Evolutionary conservation across 2,888 invertebrate species (phyloP), one percentile per base, ranked within the genome.

Genomic region (Yponomeuta sedellus): DNA sequence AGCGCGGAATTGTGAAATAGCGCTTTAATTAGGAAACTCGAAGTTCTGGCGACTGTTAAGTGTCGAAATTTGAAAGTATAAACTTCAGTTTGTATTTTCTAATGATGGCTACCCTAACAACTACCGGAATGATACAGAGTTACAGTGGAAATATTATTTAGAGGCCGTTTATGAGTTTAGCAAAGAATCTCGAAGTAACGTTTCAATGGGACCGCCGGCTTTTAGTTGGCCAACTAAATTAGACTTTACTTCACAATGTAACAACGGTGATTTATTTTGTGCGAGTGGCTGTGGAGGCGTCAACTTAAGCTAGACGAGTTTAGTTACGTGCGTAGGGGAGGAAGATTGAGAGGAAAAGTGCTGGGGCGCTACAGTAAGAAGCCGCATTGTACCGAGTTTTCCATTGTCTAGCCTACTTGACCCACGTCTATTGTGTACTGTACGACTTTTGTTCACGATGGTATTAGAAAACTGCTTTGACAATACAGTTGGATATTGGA

Each of bases 221-320:
- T 25, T 25, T 25, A 25, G 25, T 25, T 25, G 25, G 34, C 34
- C 34, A 34, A 34, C 34, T 34, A 34, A 34, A 34, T 34, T 10
- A 4, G 34, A 34, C 10, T 34, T 52, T 12, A 6, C 44, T 52
- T 52, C 44, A 12, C 44, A 12, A 52, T 52, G 16, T 52, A 34
- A 34, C 8, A 34, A 52, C 12, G 44, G 44, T 52, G 44, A 52
- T 52, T 52, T 52, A 52, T 52, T 16, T 52, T 16, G 16, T 16
- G 16, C 12, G 44, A 52, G 16, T 5, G 12, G 8, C 16, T 12
- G 44, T 52, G 44, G 44, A 52, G 16, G 44, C 44, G 44, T 52
- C 44, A 52, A 52, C 44, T 52, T 52, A 52, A 52, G 44, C 44
- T 52, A 52, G 44, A 52, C 44, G 44, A 52, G 44, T 52, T 52